A percentile compares a stretch with the other conserved stretches of the same genome.
phyloP scores from a whole-genome alignment of 2,797 vertebrate genomes.

The Microhierax caerulescens region DNA sequence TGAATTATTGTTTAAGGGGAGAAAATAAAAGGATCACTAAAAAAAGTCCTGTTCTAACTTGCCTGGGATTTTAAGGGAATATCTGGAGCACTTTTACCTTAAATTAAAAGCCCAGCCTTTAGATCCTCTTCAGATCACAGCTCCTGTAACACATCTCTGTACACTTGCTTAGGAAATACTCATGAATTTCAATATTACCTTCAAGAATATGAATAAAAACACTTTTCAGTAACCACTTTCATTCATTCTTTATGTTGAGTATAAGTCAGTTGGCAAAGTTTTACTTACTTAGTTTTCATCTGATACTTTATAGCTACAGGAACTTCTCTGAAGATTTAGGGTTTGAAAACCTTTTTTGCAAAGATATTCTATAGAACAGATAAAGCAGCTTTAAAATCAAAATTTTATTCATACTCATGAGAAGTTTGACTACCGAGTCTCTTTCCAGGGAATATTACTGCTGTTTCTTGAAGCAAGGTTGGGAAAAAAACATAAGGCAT shows the following conservation, averaged over 20 bases:
- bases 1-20: neutral
- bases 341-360: neutral
- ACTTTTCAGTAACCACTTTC: neutral
- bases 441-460: neutral
- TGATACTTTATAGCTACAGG: neutral
- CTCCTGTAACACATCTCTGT: neutral
- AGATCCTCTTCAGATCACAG: neutral
- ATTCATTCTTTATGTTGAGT: neutral
- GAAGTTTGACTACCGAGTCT: neutral
- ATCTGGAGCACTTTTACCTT: neutral
- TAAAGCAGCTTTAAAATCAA: neutral
- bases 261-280: neutral
- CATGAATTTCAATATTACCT: neutral
- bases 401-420: neutral
- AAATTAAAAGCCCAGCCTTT: neutral
- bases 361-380: neutral
- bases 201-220: neutral
- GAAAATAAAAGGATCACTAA: neutral
- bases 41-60: neutral
- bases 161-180: neutral
- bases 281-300: neutral
- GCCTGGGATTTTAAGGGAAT: neutral
- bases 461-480: neutral
- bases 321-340: neutral
- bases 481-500: neutral